phyloP scores from a whole-genome alignment of 2,888 invertebrate genomes.

The Rhagonycha fulva region DNA sequence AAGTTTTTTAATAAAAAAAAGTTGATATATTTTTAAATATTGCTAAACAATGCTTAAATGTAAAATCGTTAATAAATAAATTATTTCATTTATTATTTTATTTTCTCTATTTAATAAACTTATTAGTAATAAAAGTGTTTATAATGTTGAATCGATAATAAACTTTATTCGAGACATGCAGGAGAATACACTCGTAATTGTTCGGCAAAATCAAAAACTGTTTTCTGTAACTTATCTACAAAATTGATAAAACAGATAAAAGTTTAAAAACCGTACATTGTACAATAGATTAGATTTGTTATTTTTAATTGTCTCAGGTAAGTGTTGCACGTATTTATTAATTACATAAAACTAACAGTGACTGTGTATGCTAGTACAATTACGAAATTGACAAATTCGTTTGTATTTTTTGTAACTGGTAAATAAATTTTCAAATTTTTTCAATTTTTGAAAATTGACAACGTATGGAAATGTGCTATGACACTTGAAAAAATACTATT shows the following conservation, averaged over 20 bases:
- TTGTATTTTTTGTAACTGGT: not conserved
- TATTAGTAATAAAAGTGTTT: not conserved
- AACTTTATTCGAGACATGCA: not conserved
- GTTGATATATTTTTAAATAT: no score
- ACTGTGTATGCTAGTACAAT: no score
- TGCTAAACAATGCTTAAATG: not conserved
- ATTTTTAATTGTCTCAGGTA: not conserved
- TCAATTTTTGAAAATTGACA: not conserved
- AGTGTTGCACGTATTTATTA: not conserved
- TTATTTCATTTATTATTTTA: not conserved
- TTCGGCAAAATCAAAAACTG: not conserved
- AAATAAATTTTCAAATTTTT: not conserved
- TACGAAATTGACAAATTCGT: no score
- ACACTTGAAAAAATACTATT: not conserved
- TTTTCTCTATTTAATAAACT: not conserved
- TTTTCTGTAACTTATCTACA: not conserved
- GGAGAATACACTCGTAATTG: not conserved
- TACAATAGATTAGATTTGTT: not conserved
- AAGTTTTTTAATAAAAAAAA: no score
- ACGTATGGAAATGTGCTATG: not conserved
- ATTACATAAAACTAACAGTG: not conserved
- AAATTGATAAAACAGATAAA: not conserved
- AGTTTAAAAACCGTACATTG: not conserved
- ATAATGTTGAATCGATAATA: not conserved
- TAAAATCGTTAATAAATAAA: not conserved